Base-by-base conservation (phyloP, 2,888 invertebrate genomes). In the Zaprionus lineosus region DNA sequence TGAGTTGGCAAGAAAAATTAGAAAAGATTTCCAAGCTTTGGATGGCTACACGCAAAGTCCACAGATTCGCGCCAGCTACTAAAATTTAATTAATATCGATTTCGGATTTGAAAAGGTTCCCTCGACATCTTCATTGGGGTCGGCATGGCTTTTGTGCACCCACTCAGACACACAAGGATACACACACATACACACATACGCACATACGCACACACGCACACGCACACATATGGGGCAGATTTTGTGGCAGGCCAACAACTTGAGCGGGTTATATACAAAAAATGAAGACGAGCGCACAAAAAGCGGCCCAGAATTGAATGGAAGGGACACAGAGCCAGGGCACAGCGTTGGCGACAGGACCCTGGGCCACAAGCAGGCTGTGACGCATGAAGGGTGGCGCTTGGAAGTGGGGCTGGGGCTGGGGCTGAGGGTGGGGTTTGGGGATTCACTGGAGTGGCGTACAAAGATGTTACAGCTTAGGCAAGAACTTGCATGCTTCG, bases 61-160 rank as follows among this genome's bases (percentile, higher is more conserved):
- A 48, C 33, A 51, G 64, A 44, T 74, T 57, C 73, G 62, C 70
- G 69, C 48, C 62, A 69, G 82, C 84, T 79, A 82, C 83, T 82
- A 84, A 82, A 82, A 85, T 85, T 82, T 82, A 82, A 82, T 82
- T 82, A 85, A 82, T 85, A 82, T 85, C 77, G 86, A 82, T 82
- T 82, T 85, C 65, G 82, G 85, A 83, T 85, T 85, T 79, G 68
- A 71, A 74, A 79, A 81, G 84, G 82, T 77, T 79, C 43, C 11
- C 29, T 16, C 26, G 51, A 51, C 56, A 50, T 52, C 44, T 34
- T 15, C 66, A 24, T 21, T 44, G 57, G 52, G 63, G 41, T 68
- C 43, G 29, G n/a, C 43, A 16, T 12, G 50, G 12, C 31, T 31
- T 18, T 39, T 29, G 26, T 29, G 26, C 64, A 44, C 48, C 33